A percentile compares a stretch with the other conserved stretches of the same genome.
These are phyloP conservation scores for Eucriotettix oculatus DNA, from an alignment of 2,888 invertebrate species.

Conservation along the genomic window DNA sequence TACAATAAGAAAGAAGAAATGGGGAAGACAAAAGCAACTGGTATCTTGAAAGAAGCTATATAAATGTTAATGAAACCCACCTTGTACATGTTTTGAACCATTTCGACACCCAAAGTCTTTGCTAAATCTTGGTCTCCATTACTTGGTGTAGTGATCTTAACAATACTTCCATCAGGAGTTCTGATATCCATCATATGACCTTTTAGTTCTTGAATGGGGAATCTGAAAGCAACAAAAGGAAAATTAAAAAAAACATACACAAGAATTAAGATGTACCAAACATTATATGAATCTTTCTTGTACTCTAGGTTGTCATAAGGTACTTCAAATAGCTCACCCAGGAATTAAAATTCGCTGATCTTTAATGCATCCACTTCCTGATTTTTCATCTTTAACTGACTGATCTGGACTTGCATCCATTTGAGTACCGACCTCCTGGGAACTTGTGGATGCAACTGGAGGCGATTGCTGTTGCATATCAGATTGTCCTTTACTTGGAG, in stretches of 20 bases:
- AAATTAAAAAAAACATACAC: too few species aligned
- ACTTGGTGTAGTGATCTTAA: conserved; percentile 48
- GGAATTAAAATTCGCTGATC: conserved; percentile 9
- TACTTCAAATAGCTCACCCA: conserved; percentile 5
- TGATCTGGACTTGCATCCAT: conserved; percentile 8
- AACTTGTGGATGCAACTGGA: conserved; percentile 3
- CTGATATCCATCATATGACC: conserved; percentile 43
- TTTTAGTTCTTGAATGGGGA: conserved; percentile 28
- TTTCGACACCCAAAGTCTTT: conserved; percentile 45
- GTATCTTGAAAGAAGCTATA: not conserved
- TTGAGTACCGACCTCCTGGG: conserved; percentile 13
- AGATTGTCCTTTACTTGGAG: conserved; percentile 9
- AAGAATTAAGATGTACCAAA: too few species aligned
- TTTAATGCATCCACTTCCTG: conserved; percentile 11
- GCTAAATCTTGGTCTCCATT: conserved; percentile 40
- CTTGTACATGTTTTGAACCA: conserved; percentile 68
- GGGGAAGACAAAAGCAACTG: too few species aligned
- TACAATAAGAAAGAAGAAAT: too few species aligned
- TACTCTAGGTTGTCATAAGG: not conserved
- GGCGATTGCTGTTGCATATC: conserved; percentile 12
- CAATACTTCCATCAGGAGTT: conserved; percentile 52
- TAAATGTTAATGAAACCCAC: conserved; percentile 22
- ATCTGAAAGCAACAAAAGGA: conserved; percentile 18
- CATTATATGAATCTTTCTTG: too few species aligned
- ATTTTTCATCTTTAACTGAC: conserved; percentile 12